These are phyloP conservation scores for Leptopilina drosophilae DNA, from an alignment of 2,888 invertebrate genomes.

Conservation along the genomic window DNA sequence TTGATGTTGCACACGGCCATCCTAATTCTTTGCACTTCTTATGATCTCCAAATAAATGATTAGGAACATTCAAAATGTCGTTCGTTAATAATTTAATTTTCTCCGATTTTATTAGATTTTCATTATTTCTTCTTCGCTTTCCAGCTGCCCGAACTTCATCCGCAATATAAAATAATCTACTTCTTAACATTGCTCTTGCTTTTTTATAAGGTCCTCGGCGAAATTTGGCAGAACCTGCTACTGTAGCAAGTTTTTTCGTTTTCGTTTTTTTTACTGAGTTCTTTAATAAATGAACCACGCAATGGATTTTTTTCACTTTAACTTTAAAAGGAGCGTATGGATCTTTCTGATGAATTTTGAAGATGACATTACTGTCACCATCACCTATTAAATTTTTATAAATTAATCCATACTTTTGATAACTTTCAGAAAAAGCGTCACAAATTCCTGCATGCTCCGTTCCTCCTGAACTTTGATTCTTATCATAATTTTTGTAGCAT, in stretches of 20 bases:
- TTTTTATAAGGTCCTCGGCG: not conserved
- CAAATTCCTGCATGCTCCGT: no score
- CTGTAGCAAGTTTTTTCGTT: conserved; percentile 2
- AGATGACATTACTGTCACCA: conserved; percentile 66
- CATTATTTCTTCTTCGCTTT: not conserved
- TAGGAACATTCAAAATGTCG: conserved; percentile 45
- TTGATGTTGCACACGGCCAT: not conserved
- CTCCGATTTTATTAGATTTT: not conserved
- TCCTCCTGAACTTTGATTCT: no score
- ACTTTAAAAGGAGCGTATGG: conserved; percentile 55
- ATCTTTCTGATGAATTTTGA: conserved; percentile 57
- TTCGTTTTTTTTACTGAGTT: conserved; percentile 53
- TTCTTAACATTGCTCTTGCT: conserved; percentile 22
- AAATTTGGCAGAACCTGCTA: not conserved
- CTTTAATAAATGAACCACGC: conserved; percentile 64
- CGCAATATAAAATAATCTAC: conserved; percentile 20
- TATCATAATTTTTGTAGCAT: no score
- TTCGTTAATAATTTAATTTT: conserved; percentile 17
- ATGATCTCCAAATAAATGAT: conserved; percentile 49
- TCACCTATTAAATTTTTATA: no score
- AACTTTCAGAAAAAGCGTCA: no score
- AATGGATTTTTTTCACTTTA: conserved; percentile 51
- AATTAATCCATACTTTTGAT: no score
- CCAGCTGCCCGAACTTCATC: conserved; percentile 15
- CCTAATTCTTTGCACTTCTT: conserved; percentile 20